Base-by-base conservation (phyloP, 2,888 invertebrate genomes). In the Papilio gigon region DNA sequence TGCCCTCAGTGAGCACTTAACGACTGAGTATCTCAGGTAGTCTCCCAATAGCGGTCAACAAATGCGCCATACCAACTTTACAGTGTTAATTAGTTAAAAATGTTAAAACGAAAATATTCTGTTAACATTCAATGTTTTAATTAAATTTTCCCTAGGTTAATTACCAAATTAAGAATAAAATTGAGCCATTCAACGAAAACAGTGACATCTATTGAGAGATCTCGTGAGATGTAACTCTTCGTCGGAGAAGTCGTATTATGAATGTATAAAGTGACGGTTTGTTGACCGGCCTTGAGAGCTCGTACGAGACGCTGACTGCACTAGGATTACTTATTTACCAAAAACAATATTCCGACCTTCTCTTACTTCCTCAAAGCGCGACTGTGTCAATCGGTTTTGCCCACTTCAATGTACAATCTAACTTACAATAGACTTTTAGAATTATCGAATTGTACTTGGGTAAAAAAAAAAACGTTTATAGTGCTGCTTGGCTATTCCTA, bases 361-460 rank as follows among this genome's bases (percentile, higher is more conserved):
- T 30, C 17, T 22, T 50, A 50, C 12, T 47, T 44, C 0, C 3
- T n/a, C n/a, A n/a, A n/a, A n/a, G n/a, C n/a, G 37, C 1, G 3
- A n/a, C 2, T 63, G 40, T 25, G 42, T 70, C 71, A 62, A 56
- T 70, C 71, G 67, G 67, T 70, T 63, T 70, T 25, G 69, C 53
- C 65, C 60, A 37, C 69, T n/a, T 33, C n/a, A 65, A 27, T 85
- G 83, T 78, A 64, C 77, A 80, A n/a, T 75, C 87, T 88, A 88
- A 85, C 85, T 82, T 86, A 89, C 80, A 80, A 80, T 76, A 84
- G 81, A 86, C 84, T 82, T 84, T 80, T 81, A 80, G 77, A 83
- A 85, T 80, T 82, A 81, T 83, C 80, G 82, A 82, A 86, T 90
- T 89, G 90, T 90, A 90, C 90, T 90, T 90, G 80, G 80, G 76